Conservation (phyloP, 2,888 invertebrate genomes). For the Calameuta idolon region DNA sequence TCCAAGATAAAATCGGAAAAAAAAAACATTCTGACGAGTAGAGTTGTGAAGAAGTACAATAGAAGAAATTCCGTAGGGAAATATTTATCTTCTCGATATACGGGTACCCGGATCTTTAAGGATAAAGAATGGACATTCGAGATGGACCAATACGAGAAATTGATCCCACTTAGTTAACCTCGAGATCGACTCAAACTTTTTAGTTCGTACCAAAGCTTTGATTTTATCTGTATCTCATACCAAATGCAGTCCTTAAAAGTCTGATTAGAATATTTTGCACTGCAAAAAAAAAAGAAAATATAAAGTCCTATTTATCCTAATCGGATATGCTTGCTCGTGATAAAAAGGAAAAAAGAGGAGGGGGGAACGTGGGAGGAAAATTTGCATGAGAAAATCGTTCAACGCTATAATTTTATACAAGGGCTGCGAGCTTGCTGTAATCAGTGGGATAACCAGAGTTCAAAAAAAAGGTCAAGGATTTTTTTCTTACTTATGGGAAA, state of each 20-base stretch:
- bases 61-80: not conserved
- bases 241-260: slow-evolving; percentile 17
- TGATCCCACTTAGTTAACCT: not conserved
- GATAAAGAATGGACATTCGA: not conserved
- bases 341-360: not conserved
- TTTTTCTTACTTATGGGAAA: not conserved
- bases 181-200: not conserved
- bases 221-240: not conserved
- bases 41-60: not conserved
- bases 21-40: not conserved
- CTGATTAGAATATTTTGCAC: slow-evolving; percentile 21
- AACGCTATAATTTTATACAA: slow-evolving; percentile 2
- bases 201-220: not conserved
- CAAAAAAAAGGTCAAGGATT: not conserved
- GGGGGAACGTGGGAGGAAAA: slow-evolving; percentile 8
- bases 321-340: not conserved
- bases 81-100: not conserved
- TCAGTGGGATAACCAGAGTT: not conserved
- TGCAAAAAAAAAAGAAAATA: slow-evolving; percentile 20
- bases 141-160: not conserved
- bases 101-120: not conserved
- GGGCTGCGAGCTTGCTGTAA: not conserved
- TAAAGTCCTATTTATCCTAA: not conserved
- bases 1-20: not conserved
- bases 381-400: slow-evolving; percentile 28